These are phyloP conservation scores for Myotis brandtii DNA, from an alignment of 2,113 vertebrate species.

Conservation along the genomic window DNA sequence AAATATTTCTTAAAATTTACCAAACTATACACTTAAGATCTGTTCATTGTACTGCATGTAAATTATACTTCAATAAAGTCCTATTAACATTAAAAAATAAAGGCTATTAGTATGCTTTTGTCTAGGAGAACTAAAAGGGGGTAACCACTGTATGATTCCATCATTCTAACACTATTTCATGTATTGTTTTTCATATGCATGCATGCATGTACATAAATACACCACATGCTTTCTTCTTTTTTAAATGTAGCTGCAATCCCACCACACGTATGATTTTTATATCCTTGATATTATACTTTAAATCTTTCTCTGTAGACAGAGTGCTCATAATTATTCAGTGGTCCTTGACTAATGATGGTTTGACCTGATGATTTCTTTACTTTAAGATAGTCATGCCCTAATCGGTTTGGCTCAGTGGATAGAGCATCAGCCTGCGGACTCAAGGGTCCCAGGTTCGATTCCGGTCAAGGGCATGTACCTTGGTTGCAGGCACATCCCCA, in stretches of 20 bases:
- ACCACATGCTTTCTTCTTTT: not conserved
- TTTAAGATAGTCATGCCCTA: not conserved
- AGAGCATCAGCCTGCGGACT: no score
- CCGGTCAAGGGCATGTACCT: no score
- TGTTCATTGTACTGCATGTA: not conserved
- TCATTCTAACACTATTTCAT: not conserved
- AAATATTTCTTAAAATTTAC: conserved; percentile 2
- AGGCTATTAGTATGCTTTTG: not conserved
- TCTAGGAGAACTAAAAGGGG: not conserved
- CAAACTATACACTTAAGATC: not conserved
- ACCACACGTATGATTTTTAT: not conserved
- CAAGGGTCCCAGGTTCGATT: no score
- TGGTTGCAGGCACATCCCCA: no score
- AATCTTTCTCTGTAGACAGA: not conserved
- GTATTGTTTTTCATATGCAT: not conserved
- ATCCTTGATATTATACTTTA: not conserved
- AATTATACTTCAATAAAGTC: conserved; percentile 57
- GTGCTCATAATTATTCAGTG: not conserved
- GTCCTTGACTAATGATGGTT: not conserved
- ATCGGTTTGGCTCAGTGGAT: no score
- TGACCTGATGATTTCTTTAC: not conserved
- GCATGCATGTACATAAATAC: not conserved
- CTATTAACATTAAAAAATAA: conserved; percentile 40
- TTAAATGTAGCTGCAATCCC: not conserved
- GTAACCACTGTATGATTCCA: not conserved